A percentile compares a stretch with the other conserved stretches of the same genome.
These are phyloP conservation scores for Bursaphelenchus mucronatus DNA, from an alignment of 1,140 invertebrate species.

Conservation along the genomic window DNA sequence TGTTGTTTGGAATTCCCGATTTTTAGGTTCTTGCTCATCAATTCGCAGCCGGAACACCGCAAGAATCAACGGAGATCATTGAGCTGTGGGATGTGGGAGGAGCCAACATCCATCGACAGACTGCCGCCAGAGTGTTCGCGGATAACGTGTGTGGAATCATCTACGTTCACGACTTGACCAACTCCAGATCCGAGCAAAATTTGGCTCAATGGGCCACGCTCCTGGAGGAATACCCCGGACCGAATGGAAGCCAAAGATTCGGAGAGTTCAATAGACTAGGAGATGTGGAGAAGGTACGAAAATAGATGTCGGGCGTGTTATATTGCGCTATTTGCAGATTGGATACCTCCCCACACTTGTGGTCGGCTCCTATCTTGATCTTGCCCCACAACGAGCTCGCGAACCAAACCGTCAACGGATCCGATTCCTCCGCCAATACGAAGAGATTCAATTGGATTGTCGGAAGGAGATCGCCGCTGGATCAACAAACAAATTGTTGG, in stretches of 20 bases:
- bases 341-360: conserved; percentile 32
- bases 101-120: conserved; percentile 30
- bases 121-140: conserved; percentile 34
- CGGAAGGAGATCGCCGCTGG: conserved; percentile 36
- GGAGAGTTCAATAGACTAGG: conserved; percentile 15
- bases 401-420: conserved; percentile 5
- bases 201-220: conserved; percentile 30
- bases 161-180: conserved; percentile 43
- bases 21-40: conserved; percentile 43
- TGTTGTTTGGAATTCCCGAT: not conserved
- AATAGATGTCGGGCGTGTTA: not conserved
- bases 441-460: conserved; percentile 32
- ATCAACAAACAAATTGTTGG: conserved; percentile 35
- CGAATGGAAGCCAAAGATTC: conserved; percentile 1
- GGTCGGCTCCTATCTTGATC: conserved; percentile 32
- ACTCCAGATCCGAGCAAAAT: conserved; percentile 43
- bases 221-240: conserved; percentile 1
- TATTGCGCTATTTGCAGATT: conserved; percentile 4
- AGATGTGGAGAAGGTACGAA: conserved; percentile 13
- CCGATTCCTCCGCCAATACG: conserved; percentile 18
- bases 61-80: conserved; percentile 37
- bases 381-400: conserved; percentile 30
- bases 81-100: conserved; percentile 49
- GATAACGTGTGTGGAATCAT: conserved; percentile 43
- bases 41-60: conserved; percentile 43